Conservation (phyloP, 2,797 vertebrate genomes). For the Anabacerthia variegaticeps region DNA sequence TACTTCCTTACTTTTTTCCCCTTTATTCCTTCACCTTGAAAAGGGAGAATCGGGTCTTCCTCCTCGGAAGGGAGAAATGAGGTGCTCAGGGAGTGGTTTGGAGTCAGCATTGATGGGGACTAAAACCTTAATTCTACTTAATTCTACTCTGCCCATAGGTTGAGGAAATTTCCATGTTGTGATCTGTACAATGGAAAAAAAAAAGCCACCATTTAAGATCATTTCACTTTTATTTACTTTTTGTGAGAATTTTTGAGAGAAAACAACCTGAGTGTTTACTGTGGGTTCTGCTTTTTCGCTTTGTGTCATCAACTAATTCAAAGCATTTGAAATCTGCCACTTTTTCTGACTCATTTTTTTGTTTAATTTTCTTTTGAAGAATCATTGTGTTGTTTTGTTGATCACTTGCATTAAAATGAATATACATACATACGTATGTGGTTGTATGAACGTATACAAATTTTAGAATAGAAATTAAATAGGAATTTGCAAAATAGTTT, state of each 20-base stretch:
- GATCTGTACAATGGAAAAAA: neutral
- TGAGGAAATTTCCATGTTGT: neutral
- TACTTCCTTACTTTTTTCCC: neutral
- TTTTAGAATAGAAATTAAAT: neutral
- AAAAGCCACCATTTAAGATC: neutral
- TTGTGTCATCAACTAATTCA: neutral
- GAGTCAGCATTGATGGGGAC: neutral
- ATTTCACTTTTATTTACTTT: neutral
- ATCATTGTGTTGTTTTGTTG: neutral
- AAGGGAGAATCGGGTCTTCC: neutral
- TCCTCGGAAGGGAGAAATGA: no score
- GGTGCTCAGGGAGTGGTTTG: fast-evolving
- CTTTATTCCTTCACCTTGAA: neutral
- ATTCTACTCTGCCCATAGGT: neutral
- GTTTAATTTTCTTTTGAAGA: neutral
- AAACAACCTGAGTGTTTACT: neutral
- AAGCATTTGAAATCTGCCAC: neutral
- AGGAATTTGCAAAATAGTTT: neutral
- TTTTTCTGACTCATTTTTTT: neutral
- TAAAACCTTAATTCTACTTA: neutral
- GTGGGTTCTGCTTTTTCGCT: neutral
- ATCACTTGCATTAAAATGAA: neutral
- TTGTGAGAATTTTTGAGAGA: neutral
- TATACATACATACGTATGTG: no score
- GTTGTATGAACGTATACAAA: neutral